Conservation (phyloP, 2,797 vertebrate genomes). For the Tauraco hartlaubi region DNA sequence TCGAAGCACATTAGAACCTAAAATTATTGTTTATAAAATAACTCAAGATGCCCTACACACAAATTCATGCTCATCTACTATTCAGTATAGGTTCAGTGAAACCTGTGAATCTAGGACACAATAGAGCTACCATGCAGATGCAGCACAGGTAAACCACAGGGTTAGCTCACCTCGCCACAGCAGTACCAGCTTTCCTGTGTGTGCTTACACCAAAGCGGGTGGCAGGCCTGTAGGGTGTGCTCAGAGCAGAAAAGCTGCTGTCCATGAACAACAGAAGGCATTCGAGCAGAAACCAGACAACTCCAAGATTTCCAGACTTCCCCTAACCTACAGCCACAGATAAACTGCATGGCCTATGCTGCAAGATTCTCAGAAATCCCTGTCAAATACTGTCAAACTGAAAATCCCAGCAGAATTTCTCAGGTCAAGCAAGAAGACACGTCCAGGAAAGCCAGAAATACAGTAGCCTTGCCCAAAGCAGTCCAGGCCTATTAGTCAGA, state of each 20-base stretch:
- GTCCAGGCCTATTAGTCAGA: neutral
- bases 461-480: neutral
- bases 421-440: rapidly evolving
- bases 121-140: neutral
- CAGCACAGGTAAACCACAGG: neutral
- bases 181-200: neutral
- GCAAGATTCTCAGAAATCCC: neutral
- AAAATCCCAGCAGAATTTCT: neutral
- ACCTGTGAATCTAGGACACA: neutral
- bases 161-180: neutral
- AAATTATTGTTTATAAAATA: neutral
- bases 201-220: rapidly evolving
- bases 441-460: neutral
- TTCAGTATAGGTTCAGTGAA: neutral
- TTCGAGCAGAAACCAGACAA: neutral
- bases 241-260: neutral
- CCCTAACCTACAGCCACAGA: neutral
- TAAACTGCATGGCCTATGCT: rapidly evolving
- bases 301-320: neutral
- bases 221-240: neutral
- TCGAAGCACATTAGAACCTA: neutral
- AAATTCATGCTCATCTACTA: no score
- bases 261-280: rapidly evolving
- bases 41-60: neutral
- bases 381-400: neutral